Evolutionary conservation across 2,888 invertebrate genomes (phyloP).

Genomic region (Zelleria hepariella): DNA sequence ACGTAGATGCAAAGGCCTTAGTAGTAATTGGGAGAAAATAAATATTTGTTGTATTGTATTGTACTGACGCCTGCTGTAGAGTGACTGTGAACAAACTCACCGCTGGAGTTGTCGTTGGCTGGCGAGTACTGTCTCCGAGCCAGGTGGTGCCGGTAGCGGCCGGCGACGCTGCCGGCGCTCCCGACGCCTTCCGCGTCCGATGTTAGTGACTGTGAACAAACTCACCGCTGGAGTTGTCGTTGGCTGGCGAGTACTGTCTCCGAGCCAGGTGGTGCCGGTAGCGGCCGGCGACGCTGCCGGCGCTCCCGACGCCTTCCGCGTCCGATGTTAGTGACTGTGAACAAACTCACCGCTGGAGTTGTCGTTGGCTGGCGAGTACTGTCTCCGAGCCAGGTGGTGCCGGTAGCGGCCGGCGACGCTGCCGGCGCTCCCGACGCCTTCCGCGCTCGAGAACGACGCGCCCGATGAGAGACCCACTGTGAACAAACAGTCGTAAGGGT

Average conservation of each 20-base stretch:
- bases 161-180: constrained; percentile 5
- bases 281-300: constrained; percentile 7
- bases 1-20: too few relatives aligned
- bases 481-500: neutral
- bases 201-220: too few relatives aligned
- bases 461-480: constrained; percentile 66
- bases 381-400: constrained; percentile 8
- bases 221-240: constrained; percentile 33
- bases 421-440: constrained; percentile 36
- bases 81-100: too few relatives aligned
- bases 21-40: too few relatives aligned
- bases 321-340: constrained; percentile 12
- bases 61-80: too few relatives aligned
- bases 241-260: constrained; percentile 9
- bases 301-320: constrained; percentile 24
- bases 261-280: constrained; percentile 11
- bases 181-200: constrained; percentile 32
- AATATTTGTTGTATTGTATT: too few relatives aligned
- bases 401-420: constrained; percentile 9
- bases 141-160: constrained; percentile 11
- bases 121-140: constrained; percentile 10
- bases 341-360: constrained; percentile 37
- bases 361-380: constrained; percentile 9
- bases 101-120: constrained; percentile 24
- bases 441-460: constrained; percentile 62